A percentile compares a stretch with the other conserved stretches of the same genome.
Conservation (phyloP, 1,140 invertebrate species). For the Neodiprion virginianus region DNA sequence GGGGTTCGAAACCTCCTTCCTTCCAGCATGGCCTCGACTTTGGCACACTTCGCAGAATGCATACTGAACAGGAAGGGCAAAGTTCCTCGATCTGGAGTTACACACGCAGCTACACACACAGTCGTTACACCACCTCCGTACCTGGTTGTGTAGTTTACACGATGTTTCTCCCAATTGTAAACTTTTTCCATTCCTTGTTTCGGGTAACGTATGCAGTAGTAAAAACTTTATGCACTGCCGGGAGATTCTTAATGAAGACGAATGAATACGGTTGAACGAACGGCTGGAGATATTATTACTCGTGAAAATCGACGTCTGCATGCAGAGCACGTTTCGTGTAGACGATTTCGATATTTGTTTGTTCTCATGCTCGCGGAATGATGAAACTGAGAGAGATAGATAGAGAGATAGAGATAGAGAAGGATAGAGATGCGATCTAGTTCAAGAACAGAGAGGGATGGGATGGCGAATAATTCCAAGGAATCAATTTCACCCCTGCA, state of each 20-base stretch:
- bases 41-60: slow-evolving; percentile 51
- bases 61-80: slow-evolving; percentile 32
- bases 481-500: slow-evolving; percentile 6
- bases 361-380: slow-evolving; percentile 12
- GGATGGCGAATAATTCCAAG: not conserved
- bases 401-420: slow-evolving; percentile 8
- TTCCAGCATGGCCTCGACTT: slow-evolving; percentile 42
- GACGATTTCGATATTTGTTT: not conserved
- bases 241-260: too few species aligned
- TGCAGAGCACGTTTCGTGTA: not conserved
- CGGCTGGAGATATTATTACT: too few species aligned
- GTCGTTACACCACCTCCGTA: not conserved
- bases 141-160: too few species aligned
- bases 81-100: too few species aligned
- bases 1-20: slow-evolving; percentile 27
- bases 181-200: too few species aligned
- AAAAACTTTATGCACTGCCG: too few species aligned
- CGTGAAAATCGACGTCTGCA: not conserved
- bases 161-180: too few species aligned
- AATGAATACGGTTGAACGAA: too few species aligned
- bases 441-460: not conserved
- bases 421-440: slow-evolving; percentile 14
- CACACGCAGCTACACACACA: not conserved
- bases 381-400: slow-evolving; percentile 19
- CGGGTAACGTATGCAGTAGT: too few species aligned